phyloP scores from a whole-genome alignment of 2,888 invertebrate genomes.

The Xestoiulus laeticollis region DNA sequence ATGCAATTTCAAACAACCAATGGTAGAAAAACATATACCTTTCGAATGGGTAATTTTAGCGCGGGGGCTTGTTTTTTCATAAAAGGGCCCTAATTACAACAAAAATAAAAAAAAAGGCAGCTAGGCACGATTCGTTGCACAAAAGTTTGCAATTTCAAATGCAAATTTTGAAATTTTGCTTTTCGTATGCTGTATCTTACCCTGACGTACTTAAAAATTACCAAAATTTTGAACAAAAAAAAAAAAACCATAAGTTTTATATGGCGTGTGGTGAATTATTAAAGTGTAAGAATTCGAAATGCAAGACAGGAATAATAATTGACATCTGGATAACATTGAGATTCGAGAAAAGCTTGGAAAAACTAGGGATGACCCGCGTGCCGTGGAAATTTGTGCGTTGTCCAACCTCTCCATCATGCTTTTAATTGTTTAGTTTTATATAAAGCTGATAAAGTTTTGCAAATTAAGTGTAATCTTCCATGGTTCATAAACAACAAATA shows the following conservation, averaged over 20 bases:
- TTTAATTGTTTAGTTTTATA: too few relatives aligned
- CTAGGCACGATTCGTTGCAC: neutral
- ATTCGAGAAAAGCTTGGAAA: too few relatives aligned
- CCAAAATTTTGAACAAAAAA: neutral
- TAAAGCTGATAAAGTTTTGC: too few relatives aligned
- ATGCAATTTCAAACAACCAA: neutral
- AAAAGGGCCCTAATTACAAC: slow-evolving; percentile 20
- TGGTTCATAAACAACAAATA: too few relatives aligned
- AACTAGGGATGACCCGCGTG: too few relatives aligned
- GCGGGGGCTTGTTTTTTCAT: neutral
- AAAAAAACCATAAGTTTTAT: neutral
- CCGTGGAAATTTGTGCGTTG: too few relatives aligned
- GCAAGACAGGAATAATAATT: too few relatives aligned
- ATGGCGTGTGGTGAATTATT: neutral
- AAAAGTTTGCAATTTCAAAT: slow-evolving; percentile 13
- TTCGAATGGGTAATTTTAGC: neutral
- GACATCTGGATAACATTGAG: too few relatives aligned
- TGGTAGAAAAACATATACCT: slow-evolving; percentile 2
- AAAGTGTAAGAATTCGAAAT: neutral
- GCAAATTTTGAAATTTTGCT: neutral
- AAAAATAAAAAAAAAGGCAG: neutral
- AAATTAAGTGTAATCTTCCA: too few relatives aligned
- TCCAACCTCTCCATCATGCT: too few relatives aligned
- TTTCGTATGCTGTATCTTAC: neutral
- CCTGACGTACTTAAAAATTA: neutral